Conservation (phyloP, 2,797 vertebrate species). For the Gephyroberyx darwinii region DNA sequence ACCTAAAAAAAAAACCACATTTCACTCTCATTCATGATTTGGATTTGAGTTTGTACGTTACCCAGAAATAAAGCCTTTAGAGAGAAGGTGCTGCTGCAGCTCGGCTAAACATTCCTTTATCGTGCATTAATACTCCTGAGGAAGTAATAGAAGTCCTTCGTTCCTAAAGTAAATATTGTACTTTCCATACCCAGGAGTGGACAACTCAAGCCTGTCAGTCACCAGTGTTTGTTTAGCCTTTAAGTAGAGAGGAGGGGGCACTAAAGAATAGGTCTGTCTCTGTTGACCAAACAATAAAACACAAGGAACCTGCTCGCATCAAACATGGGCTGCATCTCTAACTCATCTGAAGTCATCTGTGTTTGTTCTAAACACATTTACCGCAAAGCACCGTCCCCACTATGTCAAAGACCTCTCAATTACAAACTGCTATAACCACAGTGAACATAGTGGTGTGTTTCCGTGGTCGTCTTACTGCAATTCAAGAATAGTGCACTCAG, state of each 20-base stretch:
- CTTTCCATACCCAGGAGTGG: slow-evolving; percentile 2
- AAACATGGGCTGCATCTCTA: not conserved
- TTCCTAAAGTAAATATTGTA: not conserved
- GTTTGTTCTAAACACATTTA: slow-evolving; percentile 23
- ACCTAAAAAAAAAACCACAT: not conserved
- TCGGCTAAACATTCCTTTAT: too few relatives aligned
- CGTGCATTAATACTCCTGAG: not conserved
- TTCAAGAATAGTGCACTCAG: not conserved
- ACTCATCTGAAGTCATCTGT: slow-evolving; percentile 6
- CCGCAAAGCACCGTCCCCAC: not conserved
- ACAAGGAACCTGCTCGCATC: slow-evolving; percentile 14
- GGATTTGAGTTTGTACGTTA: slow-evolving; percentile 21
- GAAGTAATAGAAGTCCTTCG: not conserved
- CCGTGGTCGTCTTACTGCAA: not conserved
- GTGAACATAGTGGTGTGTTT: not conserved
- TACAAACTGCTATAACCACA: too few relatives aligned
- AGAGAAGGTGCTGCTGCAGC: not conserved
- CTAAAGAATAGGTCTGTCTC: not conserved
- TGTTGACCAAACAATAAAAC: slow-evolving; percentile 48
- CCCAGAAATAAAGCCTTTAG: not conserved
- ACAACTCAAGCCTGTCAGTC: not conserved
- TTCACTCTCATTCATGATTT: not conserved
- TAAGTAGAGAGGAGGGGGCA: not conserved
- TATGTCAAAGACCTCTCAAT: not conserved
- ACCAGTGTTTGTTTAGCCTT: slow-evolving; percentile 20